phyloP scores from a whole-genome alignment of 2,888 invertebrate genomes.

The Philonicus albiceps region DNA sequence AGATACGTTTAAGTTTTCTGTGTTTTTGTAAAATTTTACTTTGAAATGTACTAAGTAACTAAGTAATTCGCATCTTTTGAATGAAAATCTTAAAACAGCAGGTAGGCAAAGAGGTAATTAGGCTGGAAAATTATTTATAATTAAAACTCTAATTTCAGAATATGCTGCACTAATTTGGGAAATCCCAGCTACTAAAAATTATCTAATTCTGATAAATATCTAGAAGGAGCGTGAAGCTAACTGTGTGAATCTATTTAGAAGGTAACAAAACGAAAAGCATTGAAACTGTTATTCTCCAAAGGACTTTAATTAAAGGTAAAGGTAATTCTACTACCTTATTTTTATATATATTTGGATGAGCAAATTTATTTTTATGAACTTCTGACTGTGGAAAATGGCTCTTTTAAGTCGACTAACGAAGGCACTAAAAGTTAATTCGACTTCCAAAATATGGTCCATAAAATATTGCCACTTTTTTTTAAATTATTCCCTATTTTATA shows the following conservation, averaged over 20 bases:
- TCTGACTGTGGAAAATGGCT: too few species aligned
- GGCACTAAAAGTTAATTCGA: too few species aligned
- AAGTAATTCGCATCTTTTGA: neutral
- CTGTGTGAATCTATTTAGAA: neutral
- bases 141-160: neutral
- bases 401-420: too few species aligned
- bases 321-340: neutral
- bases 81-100: neutral
- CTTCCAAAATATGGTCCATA: too few species aligned
- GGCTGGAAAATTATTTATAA: neutral
- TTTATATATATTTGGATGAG: too few species aligned
- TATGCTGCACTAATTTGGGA: neutral
- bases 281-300: too few species aligned
- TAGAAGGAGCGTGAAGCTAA: neutral
- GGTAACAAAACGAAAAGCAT: neutral
- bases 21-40: neutral
- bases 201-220: neutral
- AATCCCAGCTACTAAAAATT: neutral
- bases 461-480: too few species aligned
- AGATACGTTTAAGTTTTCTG: neutral
- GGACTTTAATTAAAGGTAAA: neutral
- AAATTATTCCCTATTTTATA: too few species aligned
- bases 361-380: too few species aligned
- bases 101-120: neutral
- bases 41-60: neutral